Base-by-base conservation (phyloP, 2,797 vertebrate genomes). In the Cephalopachus bancanus region DNA sequence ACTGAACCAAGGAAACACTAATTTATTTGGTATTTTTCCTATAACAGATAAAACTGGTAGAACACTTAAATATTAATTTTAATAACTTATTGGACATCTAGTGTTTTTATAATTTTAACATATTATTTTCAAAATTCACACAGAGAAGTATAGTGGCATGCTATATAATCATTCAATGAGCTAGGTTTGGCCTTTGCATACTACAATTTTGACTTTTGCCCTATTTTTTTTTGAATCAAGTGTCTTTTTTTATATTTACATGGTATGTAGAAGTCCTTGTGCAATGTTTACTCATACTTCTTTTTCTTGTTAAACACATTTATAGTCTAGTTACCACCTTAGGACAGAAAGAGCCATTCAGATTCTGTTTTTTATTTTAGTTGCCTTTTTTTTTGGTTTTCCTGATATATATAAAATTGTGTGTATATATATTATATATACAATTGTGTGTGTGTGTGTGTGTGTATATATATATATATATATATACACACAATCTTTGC, bases 61-160 rank as follows among this genome's bases (percentile, higher is more conserved):
- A n/a, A 51, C 9, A 33, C 14, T 60, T 16, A 72, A 91, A 83
- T n/a, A 15, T 5, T 80, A 67, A 67, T 20, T 9, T 78, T 57
- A 24, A 60, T 64, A 75, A 67, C 3, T 75, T 60, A 51, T 14
- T 94, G 95, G 22, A 91, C 83, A 94, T 51, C 6, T 51, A 33
- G 7, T 37, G 11, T 76, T 26, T 83, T 92, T 37, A 67, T 71
- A 49, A 24, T 44, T 57, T 65, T 89, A 55, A 60, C 7, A 55
- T 37, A 20, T 53, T 49, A 30, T 62, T 95, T 96, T 87, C 9
- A 79, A 62, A 87, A 76, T 83, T 96, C 16, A 24, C 10, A 24
- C 55, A 9, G 1, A 17, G 17, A 85, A 55, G 0, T 30, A 5
- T 12, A 75, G 12, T 67, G 20, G 3, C 15, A 55, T 76, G 6